phyloP scores from a whole-genome alignment of 2,888 invertebrate genomes.

The Cosmopolites sordidus region DNA sequence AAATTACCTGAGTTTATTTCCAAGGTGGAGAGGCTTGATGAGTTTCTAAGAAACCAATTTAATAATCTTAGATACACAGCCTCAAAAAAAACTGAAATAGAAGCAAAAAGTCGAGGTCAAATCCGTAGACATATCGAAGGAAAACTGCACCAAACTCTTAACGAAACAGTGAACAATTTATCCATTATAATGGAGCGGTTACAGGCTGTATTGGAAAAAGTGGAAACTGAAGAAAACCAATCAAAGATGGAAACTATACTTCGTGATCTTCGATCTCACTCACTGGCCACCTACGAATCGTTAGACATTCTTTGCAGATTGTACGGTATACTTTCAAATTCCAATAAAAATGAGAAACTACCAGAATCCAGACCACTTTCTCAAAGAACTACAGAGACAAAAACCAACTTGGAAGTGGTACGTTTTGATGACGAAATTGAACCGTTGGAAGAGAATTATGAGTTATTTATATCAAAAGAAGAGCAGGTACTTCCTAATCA shows the following conservation, averaged over 20 bases:
- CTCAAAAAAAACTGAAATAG: slow-evolving; percentile 23
- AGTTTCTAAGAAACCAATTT: slow-evolving; percentile 27
- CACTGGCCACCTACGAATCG: slow-evolving; percentile 35
- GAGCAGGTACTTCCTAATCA: not conserved
- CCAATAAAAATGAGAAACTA: slow-evolving; percentile 1
- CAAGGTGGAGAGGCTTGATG: slow-evolving; percentile 17
- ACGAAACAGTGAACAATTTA: slow-evolving; percentile 30
- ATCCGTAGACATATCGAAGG: slow-evolving; percentile 19
- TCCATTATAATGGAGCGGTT: slow-evolving; percentile 35
- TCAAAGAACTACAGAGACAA: not conserved
- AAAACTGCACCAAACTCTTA: slow-evolving; percentile 31
- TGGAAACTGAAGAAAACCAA: slow-evolving; percentile 15
- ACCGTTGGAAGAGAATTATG: slow-evolving; percentile 34
- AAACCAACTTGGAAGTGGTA: slow-evolving; percentile 8
- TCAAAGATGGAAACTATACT: slow-evolving; percentile 25
- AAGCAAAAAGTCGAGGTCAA: slow-evolving; percentile 9
- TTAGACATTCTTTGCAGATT: slow-evolving; percentile 34
- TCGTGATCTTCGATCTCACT: slow-evolving; percentile 31
- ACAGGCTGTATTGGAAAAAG: slow-evolving; percentile 23
- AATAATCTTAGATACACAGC: slow-evolving; percentile 27
- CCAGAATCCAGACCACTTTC: not conserved
- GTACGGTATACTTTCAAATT: slow-evolving; percentile 31
- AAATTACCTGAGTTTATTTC: slow-evolving; percentile 19
- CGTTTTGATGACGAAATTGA: slow-evolving; percentile 30
- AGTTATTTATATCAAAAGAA: slow-evolving; percentile 31